Conservation (phyloP, 1,140 invertebrate genomes). For the Belonocnema kinseyi region DNA sequence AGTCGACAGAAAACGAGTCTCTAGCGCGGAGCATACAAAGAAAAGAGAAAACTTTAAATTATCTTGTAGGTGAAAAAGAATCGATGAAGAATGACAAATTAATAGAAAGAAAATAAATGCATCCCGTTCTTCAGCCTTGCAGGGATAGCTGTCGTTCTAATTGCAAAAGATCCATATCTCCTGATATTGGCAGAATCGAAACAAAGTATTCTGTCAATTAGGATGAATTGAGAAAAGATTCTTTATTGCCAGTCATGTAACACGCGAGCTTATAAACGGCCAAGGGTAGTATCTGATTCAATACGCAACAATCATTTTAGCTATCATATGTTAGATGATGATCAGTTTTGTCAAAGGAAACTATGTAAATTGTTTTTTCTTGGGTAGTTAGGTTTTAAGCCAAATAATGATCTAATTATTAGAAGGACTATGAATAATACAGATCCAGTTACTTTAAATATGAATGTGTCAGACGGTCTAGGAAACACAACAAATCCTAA, state of each 20-base stretch:
- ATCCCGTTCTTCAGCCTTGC: neutral
- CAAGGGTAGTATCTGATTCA: neutral
- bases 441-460: neutral
- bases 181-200: neutral
- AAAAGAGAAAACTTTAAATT: too few relatives aligned
- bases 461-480: neutral
- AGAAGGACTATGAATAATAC: neutral
- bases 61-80: too few relatives aligned
- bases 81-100: too few relatives aligned
- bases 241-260: neutral
- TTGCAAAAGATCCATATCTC: neutral
- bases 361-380: slow-evolving; percentile 7
- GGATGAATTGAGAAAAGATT: neutral
- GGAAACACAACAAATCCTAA: neutral
- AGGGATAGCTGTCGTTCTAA: neutral
- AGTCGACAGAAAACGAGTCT: too few relatives aligned
- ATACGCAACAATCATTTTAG: neutral
- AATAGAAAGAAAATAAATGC: too few relatives aligned
- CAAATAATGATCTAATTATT: neutral
- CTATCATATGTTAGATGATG: neutral
- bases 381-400: neutral
- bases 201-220: neutral
- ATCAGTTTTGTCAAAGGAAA: neutral
- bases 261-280: neutral
- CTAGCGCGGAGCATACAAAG: too few relatives aligned